Base-by-base conservation (phyloP, 2,888 invertebrate species). In the Sialis lutaria region DNA sequence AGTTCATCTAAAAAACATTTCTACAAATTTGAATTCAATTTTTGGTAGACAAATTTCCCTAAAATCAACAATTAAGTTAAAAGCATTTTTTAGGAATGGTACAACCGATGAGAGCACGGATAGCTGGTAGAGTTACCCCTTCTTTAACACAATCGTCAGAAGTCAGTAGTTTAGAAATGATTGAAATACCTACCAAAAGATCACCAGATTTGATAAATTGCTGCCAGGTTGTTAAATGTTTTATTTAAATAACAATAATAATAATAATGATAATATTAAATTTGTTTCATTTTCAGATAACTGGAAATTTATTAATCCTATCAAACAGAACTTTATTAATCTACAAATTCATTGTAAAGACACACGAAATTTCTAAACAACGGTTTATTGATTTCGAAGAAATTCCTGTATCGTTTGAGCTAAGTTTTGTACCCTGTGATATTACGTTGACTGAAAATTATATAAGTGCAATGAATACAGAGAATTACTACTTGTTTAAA, bases 101-200 rank as follows among this genome's bases (percentile, higher is more conserved):
- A 37, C 72, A 72, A 48, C 69, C 74, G 1, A 75, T 79, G 71
- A 65, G 78, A 49, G 80, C 79, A 12, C 66, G 84, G 46, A 82
- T 84, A 48, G 83, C 84, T 3, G 83, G 82, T 1, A 67, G 79
- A 55, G 82, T 82, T 1, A 83, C 82, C 8, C 82, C 82, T 0
- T 80, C 79, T 44, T 72, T 74, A 7, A 74, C 74, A 52, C 69
- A 78, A 49, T 69, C 74, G 1, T 34, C 34, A 12, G 72, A 75
- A 53, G 70, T 76, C 49, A 65, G 66, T 13, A 72, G 68, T 52
- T 67, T 80, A 45, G 82, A 84, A 62, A 81, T 84, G 68, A 81
- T 85, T 51, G 84, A 84, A 60, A 64, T 85, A 42, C 83, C 82
- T 0, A 62, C 80, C 4, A 72, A 70, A 48, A 60, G 65, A 39